phyloP scores from a whole-genome alignment of 1,140 invertebrate genomes.

The Temnothorax longispinosus region DNA sequence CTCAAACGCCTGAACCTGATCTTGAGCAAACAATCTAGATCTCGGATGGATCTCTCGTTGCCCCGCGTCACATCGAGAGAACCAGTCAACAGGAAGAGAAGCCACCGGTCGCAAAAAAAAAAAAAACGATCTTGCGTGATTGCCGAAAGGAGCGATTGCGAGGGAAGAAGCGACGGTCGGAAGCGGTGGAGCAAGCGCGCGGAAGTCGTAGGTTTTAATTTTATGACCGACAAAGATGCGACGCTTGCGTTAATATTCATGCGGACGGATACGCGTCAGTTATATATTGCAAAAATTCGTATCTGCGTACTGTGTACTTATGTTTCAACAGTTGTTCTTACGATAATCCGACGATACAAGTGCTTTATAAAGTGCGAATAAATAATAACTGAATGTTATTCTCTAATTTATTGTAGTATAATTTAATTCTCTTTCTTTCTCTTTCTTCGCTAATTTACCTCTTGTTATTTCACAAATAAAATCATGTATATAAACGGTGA shows the following conservation, averaged over 20 bases:
- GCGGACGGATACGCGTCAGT: neutral
- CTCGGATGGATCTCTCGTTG: constrained; percentile 5
- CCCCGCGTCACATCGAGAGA: neutral
- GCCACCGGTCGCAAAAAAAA: neutral
- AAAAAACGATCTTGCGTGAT: constrained; percentile 38
- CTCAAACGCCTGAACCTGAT: constrained; percentile 41
- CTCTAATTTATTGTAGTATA: neutral
- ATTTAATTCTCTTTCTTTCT: neutral
- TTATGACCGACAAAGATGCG: neutral
- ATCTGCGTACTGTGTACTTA: neutral
- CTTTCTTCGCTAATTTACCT: neutral
- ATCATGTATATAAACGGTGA: neutral
- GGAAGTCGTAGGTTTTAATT: constrained; percentile 43
- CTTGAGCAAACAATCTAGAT: constrained; percentile 52
- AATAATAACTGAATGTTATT: neutral
- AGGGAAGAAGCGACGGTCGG: neutral
- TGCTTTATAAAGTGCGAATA: neutral
- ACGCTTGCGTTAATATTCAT: constrained; percentile 44
- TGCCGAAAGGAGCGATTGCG: constrained; percentile 15
- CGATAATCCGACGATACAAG: neutral
- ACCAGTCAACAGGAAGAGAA: constrained; percentile 12
- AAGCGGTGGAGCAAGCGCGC: constrained; percentile 30
- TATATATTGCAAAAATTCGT: neutral
- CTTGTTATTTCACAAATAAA: neutral
- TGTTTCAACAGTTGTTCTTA: neutral